Base-by-base conservation (phyloP, 1,140 invertebrate species). In the Drosophila nigromelanica region DNA sequence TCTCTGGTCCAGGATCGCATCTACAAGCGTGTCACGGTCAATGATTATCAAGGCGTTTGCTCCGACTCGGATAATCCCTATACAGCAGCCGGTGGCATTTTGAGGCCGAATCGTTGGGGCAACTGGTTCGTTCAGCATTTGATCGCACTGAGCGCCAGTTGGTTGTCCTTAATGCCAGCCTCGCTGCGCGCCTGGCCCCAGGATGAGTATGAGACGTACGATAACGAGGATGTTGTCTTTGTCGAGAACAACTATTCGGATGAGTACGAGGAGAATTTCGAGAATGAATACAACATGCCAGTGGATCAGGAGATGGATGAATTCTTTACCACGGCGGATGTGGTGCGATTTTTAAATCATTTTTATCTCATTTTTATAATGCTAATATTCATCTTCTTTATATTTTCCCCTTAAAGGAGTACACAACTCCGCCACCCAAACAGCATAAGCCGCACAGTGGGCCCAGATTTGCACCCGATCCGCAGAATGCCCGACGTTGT, bases 21-120 rank as follows among this genome's bases (percentile, higher is more conserved):
- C 72, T 98, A 97, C 91, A 96, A 95, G 78, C 96, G 96, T 92
- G 95, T 98, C 0, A 94, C 95, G 0, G 95, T 98, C 0, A 96
- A 96, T 74, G 97, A 98, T 90, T 97, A 98, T 92, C 97, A 98
- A 92, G 97, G 96, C 0, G 93, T 96, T 6, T 98, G 97, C 83
- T 95, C 95, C 0, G 96, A 97, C 75, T 95, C 95, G 12, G 94
- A 95, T 78, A 95, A 95, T 75, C 94, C 94, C 6, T 95, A 94
- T 73, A 96, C 95, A 48, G 95, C 94, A 11, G 94, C 87, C 33
- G 87, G 91, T 11, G 74, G 77, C 40, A 78, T 81, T 21, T 30
- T 89, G 15, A 59, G 62, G 45, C 91, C 91, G 0, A 33, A 90
- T 76, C 76, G 78, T 1, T 18, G 80, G 15, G 77, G 87, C 10